phyloP scores from a whole-genome alignment of 1,140 invertebrate genomes.

The Monochamus saltuarius region DNA sequence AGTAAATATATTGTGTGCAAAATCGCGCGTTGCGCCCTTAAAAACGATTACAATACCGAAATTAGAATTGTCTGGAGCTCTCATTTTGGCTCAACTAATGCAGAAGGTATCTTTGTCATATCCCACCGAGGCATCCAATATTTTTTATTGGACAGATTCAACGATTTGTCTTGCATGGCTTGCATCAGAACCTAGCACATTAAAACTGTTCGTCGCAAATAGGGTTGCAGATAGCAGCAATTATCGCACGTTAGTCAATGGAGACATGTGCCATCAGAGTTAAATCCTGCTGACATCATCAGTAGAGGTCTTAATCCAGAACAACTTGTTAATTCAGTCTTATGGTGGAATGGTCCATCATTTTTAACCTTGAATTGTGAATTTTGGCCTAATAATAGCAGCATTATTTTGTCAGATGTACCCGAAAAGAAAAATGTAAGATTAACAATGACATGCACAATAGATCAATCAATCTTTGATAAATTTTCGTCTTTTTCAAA shows the following conservation, averaged over 20 bases:
- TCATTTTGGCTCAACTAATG: too few species aligned
- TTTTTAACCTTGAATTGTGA: slow-evolving; percentile 29
- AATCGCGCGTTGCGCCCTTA: too few species aligned
- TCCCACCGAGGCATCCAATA: too few species aligned
- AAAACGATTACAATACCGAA: too few species aligned
- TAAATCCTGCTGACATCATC: slow-evolving; percentile 43
- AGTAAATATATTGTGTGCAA: too few species aligned
- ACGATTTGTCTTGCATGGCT: too few species aligned
- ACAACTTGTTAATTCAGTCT: slow-evolving; percentile 25
- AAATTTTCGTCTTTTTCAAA: slow-evolving; percentile 2
- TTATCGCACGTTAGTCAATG: slow-evolving; percentile 15
- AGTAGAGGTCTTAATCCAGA: slow-evolving; percentile 31
- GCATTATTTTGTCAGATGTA: neutral
- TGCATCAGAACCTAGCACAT: too few species aligned
- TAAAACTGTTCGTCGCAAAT: neutral
- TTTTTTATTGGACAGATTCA: too few species aligned
- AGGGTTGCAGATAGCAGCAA: slow-evolving; percentile 14
- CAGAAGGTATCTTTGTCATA: too few species aligned
- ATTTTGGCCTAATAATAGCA: slow-evolving; percentile 39
- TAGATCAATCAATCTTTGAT: slow-evolving; percentile 14
- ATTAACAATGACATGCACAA: neutral
- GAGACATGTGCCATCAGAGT: slow-evolving; percentile 27
- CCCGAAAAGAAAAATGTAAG: neutral
- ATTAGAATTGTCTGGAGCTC: too few species aligned
- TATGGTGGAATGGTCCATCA: slow-evolving; percentile 38